Evolutionary conservation across 2,888 invertebrate genomes (phyloP), one percentile per base, ranked within the genome.

Genomic region (Atherix ibis): DNA sequence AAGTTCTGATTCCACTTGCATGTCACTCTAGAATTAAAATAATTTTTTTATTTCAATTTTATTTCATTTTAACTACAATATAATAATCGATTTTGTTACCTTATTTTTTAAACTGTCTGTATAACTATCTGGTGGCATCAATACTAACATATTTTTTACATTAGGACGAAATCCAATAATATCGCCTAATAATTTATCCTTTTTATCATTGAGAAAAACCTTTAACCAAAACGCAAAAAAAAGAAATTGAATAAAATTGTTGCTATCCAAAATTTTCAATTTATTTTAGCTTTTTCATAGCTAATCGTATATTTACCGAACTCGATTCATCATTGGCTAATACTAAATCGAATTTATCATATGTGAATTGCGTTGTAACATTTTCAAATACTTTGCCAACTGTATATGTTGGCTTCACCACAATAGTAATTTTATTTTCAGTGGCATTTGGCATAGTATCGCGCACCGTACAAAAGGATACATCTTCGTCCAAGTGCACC

Each of bases 401-500:
- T 18, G 55, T 58, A 26, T 50, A 52, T 16, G 48, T 48, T 17
- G 53, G 48, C 12, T 57, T 53, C 5, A 59, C 57, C 17, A 58
- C 50, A 27, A 62, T 45, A 39, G 47, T 54, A 34, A 58, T 54
- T 47, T 54, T 62, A 42, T 54, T 58, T 34, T 54, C 53, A 37
- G 52, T 53, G 18, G 61, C 53, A 32, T 50, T 48, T 18, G 57
- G 57, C 35, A 56, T 54, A 43, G 52, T 57, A 43, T 62, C 58
- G 40, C 50, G 48, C 28, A 61, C 56, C 28, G 50, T 54, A 43
- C 57, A 58, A 40, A 54, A 52, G 39, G 53, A 50, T 39, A 47
- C 45, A 38, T 37, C 47, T 34, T 48, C 46, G 31, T 51, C 50
- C 36, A 44, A 32, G 37, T 44, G 44, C 38, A 49, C 48, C 51